A percentile compares a stretch with the other conserved stretches of the same genome.
Conservation (phyloP, 2,888 invertebrate species). For the Piscicola geometra region DNA sequence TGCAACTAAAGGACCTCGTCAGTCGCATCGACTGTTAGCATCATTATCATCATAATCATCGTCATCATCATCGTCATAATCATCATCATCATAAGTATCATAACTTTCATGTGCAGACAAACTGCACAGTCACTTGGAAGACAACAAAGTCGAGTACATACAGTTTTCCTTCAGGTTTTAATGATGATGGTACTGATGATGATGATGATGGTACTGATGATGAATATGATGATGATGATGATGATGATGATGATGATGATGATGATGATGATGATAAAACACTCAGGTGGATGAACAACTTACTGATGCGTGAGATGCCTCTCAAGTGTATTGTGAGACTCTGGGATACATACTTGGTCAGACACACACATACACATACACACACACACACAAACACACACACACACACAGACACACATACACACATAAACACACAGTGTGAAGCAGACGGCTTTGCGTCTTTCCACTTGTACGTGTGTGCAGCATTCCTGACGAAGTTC, state of each 20-base stretch:
- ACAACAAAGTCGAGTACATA: constrained; percentile 90
- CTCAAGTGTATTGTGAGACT: constrained; percentile 90
- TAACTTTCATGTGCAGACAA: constrained; percentile 22
- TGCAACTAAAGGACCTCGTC: constrained; percentile 88
- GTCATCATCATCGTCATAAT: too few species aligned
- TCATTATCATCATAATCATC: too few species aligned
- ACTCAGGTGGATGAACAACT: constrained; percentile 95
- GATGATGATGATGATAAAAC: not conserved
- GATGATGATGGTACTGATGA: not conserved
- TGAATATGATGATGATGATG: not conserved
- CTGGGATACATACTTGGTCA: constrained; percentile 96
- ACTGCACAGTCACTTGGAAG: constrained; percentile 83
- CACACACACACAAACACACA: too few species aligned
- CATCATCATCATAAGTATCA: too few species aligned
- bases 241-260: too few species aligned
- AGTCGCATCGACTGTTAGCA: constrained; percentile 81
- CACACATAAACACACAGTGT: constrained; percentile 48
- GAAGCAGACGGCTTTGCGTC: constrained; percentile 87
- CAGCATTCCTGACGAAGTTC: constrained; percentile 94
- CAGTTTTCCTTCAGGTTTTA: constrained; percentile 85
- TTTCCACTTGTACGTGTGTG: constrained; percentile 97
- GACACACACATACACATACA: too few species aligned
- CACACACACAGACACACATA: too few species aligned
- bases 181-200: not conserved
- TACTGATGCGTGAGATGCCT: constrained; percentile 92